Evolutionary conservation across 2,797 vertebrate species (phyloP).

Genomic region (Urophycis tenuis): DNA sequence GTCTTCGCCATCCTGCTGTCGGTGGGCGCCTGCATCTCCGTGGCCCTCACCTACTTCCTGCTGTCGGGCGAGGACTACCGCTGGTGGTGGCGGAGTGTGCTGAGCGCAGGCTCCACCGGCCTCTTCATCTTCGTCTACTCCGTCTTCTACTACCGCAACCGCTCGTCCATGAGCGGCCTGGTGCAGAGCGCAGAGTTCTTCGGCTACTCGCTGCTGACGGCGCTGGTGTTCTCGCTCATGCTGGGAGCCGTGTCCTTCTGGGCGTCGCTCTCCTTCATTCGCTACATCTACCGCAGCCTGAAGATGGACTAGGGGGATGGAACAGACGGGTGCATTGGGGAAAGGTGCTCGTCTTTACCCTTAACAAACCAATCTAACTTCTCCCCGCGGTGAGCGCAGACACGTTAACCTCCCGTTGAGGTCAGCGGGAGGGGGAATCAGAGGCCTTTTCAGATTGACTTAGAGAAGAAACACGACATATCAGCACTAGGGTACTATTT

Average conservation of each 20-base stretch:
- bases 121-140: slow-evolving; percentile 93
- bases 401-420: slow-evolving; percentile 18
- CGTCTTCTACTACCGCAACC: slow-evolving; percentile 86
- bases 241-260: slow-evolving; percentile 88
- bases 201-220: slow-evolving; percentile 87
- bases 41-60: slow-evolving; percentile 92
- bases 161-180: slow-evolving; percentile 87
- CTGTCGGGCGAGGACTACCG: slow-evolving; percentile 88
- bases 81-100: slow-evolving; percentile 91
- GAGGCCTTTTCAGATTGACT: slow-evolving; percentile 42
- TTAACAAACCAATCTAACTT: background rate
- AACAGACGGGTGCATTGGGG: background rate
- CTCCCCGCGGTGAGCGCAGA: background rate
- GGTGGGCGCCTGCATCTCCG: slow-evolving; percentile 89
- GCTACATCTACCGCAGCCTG: slow-evolving; percentile 91
- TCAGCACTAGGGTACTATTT: background rate
- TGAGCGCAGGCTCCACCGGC: slow-evolving; percentile 86
- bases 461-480: slow-evolving; percentile 10
- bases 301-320: slow-evolving; percentile 82
- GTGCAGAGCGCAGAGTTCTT: slow-evolving; percentile 93
- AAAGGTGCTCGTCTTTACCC: background rate
- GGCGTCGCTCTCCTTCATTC: slow-evolving; percentile 85
- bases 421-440: slow-evolving; percentile 31
- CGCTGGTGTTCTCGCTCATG: slow-evolving; percentile 88
- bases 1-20: slow-evolving; percentile 90